These are phyloP conservation scores for Betta splendens DNA, from an alignment of 2,797 vertebrate genomes.

Conservation along the genomic window DNA sequence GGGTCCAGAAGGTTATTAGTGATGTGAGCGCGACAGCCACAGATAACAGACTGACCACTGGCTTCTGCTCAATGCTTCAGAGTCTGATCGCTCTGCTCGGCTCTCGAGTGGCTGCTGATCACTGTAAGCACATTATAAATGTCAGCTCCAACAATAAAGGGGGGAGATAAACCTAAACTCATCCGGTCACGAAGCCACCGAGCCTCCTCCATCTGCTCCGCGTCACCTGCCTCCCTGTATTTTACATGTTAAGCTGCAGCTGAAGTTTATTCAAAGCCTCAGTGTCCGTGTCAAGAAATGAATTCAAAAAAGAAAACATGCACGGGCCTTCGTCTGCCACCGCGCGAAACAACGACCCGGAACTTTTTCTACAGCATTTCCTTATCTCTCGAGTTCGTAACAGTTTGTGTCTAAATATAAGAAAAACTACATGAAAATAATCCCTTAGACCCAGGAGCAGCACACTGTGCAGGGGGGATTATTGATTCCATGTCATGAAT, in stretches of 20 bases:
- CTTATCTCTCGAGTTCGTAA: conserved; percentile 43
- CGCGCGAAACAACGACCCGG: conserved; percentile 30
- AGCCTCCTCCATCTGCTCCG: neutral
- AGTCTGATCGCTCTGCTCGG: conserved; percentile 4
- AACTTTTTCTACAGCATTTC: conserved; percentile 27
- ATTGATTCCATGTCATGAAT: conserved; percentile 66
- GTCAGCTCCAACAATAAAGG: neutral
- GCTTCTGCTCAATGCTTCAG: conserved; percentile 31
- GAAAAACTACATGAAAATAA: conserved; percentile 55
- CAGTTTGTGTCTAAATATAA: conserved; percentile 42
- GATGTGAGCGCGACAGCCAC: too few relatives aligned
- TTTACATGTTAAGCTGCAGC: conserved; percentile 10
- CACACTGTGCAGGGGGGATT: conserved; percentile 28
- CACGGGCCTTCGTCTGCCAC: conserved; percentile 28
- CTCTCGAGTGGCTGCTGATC: neutral
- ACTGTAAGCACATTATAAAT: neutral
- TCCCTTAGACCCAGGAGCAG: conserved; percentile 40
- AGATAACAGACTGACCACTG: too few relatives aligned
- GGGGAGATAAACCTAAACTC: neutral
- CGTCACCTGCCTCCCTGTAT: conserved; percentile 6
- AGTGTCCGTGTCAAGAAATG: conserved; percentile 21
- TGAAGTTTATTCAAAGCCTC: conserved; percentile 21
- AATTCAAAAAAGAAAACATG: conserved; percentile 3
- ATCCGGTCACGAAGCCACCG: neutral
- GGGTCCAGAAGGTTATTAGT: neutral